These are phyloP conservation scores for Sipha maydis DNA, from an alignment of 2,888 invertebrate genomes.

Conservation along the genomic window DNA sequence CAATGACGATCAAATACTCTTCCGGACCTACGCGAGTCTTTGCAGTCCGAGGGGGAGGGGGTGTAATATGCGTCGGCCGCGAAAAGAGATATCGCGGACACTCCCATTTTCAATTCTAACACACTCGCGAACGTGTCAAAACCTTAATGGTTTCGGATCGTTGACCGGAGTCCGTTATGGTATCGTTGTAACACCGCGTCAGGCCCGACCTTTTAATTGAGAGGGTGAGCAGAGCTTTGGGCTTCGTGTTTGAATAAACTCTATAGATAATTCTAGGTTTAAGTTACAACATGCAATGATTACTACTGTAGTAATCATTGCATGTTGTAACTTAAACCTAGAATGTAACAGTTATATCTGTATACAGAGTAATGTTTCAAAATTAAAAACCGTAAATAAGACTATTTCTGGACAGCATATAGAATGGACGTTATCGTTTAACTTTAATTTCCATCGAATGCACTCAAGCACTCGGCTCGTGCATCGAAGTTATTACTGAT, in stretches of 20 bases:
- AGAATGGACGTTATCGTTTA: too few species aligned
- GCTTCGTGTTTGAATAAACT: not conserved
- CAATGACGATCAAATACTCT: not conserved
- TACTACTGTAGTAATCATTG: too few species aligned
- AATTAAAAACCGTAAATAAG: too few species aligned
- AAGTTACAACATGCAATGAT: too few species aligned
- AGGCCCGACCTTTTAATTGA: not conserved
- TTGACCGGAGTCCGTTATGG: not conserved
- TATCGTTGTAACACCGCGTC: not conserved
- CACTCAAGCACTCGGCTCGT: too few species aligned
- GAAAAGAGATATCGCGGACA: slow-evolving; percentile 14
- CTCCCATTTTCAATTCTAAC: slow-evolving; percentile 41
- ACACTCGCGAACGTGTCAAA: not conserved
- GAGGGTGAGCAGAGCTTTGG: not conserved
- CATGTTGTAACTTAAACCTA: too few species aligned
- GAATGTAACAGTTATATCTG: too few species aligned
- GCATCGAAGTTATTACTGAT: too few species aligned
- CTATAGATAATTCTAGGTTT: too few species aligned
- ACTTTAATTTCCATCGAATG: too few species aligned
- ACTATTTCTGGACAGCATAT: too few species aligned
- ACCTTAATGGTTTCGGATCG: slow-evolving; percentile 5
- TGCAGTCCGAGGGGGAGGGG: not conserved
- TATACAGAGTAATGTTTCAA: too few species aligned
- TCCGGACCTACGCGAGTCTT: not conserved
- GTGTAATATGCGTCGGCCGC: not conserved